Evolutionary conservation across 2,797 vertebrate genomes (phyloP).

Genomic region (Bovichtus variegatus): DNA sequence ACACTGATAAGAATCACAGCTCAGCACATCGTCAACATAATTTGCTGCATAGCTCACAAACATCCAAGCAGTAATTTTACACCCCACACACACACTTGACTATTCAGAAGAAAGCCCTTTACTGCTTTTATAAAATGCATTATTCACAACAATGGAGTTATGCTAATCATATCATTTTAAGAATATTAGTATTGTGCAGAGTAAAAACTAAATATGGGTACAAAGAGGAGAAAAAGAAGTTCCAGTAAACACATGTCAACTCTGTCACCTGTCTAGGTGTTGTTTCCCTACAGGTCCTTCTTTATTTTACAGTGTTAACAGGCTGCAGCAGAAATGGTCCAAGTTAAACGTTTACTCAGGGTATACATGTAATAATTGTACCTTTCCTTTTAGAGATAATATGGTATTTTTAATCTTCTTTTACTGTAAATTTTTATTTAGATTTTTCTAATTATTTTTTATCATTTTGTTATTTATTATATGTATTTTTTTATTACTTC

Average conservation of each 20-base stretch:
- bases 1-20: constrained; percentile 26
- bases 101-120: background rate
- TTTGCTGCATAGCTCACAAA: constrained; percentile 21
- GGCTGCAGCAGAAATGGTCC: background rate
- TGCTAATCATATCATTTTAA: background rate
- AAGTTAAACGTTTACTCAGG: too few species aligned
- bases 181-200: background rate
- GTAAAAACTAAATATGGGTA: background rate
- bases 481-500: too few species aligned
- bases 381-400: too few species aligned
- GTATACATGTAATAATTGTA: too few species aligned
- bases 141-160: background rate
- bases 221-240: background rate
- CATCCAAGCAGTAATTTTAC: constrained; percentile 20
- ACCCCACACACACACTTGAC: background rate
- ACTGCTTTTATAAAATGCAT: background rate
- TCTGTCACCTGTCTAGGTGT: background rate
- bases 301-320: background rate
- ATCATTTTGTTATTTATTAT: too few species aligned
- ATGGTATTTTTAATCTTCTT: too few species aligned
- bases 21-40: constrained; percentile 23
- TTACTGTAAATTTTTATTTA: too few species aligned
- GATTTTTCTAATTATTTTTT: too few species aligned
- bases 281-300: background rate
- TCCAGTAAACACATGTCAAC: background rate